Evolutionary conservation across 2,797 vertebrate genomes (phyloP), one percentile per base, ranked within the genome.

Genomic region (Poecilia picta): DNA sequence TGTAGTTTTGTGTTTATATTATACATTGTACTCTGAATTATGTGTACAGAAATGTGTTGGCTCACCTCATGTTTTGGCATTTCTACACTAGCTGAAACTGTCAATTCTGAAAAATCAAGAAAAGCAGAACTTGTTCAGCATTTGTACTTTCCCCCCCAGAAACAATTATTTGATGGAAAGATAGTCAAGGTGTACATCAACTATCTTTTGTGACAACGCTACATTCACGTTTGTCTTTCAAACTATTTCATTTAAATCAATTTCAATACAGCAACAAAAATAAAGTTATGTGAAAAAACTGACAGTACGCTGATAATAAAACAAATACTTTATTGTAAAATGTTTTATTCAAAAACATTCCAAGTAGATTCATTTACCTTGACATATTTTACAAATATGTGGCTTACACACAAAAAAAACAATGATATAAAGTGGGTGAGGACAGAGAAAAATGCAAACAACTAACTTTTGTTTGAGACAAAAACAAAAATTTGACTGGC

Each of bases 331-430:
- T 84, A 89, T 91, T 87, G 80, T 91, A 93, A 94, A 94, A 92
- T 64, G 83, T 90, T 94, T 95, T 93, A 93, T 94, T 94, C 84
- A 92, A 94, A 91, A 92, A 89, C 78, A 43, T 91, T 87, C 87
- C 82, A 85, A 81, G 79, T 91, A 91, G 84, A 91, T 85, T 53
- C 78, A 81, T 91, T 87, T 85, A 87, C 87, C 85, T 87, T 87
- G 86, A 86, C 85, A 80, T 91, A 91, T 89, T 84, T 93, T 92
- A 93, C 92, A 93, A 94, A 94, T 80, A 83, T 92, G 82, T 89
- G 85, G 74, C 83, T 85, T 83, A 90, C 28, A 33, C 83, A 92
- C n/a, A n/a, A n/a, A 81, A 92, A 89, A 76, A 76, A 23, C 8
- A 8, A 23, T 68, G 1, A 43, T 4, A 88, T 64, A 83, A 88